A percentile compares a stretch with the other conserved stretches of the same genome.
These are phyloP conservation scores for Perodicticus potto DNA, from an alignment of 2,797 vertebrate genomes.

Conservation along the genomic window DNA sequence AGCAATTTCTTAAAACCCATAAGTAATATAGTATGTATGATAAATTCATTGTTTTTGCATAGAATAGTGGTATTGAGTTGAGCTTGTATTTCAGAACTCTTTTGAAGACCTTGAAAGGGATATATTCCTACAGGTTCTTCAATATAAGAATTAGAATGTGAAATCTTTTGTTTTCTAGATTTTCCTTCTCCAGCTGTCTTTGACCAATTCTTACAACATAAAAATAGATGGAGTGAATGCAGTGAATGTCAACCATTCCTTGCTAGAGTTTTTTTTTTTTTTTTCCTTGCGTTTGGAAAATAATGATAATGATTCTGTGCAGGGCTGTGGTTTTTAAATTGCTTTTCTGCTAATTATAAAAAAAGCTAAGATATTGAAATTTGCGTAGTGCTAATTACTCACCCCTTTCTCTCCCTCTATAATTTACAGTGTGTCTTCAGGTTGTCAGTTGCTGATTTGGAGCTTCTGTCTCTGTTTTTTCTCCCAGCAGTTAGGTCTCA, in stretches of 20 bases:
- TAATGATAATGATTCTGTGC: not conserved
- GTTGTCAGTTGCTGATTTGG: conserved; percentile 50
- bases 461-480: conserved; percentile 70
- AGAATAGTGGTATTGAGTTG: not conserved
- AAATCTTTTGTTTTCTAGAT: not conserved
- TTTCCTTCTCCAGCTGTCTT: not conserved
- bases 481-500: conserved; percentile 45
- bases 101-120: not conserved
- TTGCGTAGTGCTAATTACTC: conserved; percentile 50
- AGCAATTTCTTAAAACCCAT: not conserved
- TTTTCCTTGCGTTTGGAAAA: conserved; percentile 47
- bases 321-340: conserved; percentile 56
- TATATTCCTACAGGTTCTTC: not conserved
- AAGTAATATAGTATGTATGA: not conserved
- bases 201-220: not conserved
- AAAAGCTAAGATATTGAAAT: conserved; percentile 66
- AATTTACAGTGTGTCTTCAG: conserved; percentile 54
- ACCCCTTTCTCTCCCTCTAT: not conserved
- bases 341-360: conserved; percentile 67
- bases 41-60: not conserved
- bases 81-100: not conserved
- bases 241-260: not conserved
- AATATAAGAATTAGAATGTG: not conserved
- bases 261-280: not conserved
- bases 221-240: not conserved